phyloP scores from a whole-genome alignment of 2,888 invertebrate genomes.

The Drosophila mimica region DNA sequence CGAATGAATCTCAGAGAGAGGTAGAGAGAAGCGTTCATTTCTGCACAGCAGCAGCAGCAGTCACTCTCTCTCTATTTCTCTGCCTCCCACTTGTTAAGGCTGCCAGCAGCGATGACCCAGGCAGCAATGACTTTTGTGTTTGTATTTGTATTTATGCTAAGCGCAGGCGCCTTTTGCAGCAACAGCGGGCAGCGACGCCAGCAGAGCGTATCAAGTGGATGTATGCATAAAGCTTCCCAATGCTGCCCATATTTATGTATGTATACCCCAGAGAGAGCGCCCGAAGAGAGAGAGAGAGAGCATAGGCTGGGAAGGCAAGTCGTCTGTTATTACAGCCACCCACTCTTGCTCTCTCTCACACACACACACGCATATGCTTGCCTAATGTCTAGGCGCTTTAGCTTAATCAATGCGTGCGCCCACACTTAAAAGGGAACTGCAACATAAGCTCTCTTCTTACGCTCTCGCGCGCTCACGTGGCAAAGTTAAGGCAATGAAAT shows the following conservation, averaged over 20 bases:
- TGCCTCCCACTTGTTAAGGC: slow-evolving; percentile 19
- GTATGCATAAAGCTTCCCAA: slow-evolving; percentile 20
- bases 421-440: slow-evolving; percentile 52
- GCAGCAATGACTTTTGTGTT: slow-evolving; percentile 22
- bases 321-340: slow-evolving; percentile 38
- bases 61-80: slow-evolving; percentile 18
- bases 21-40: slow-evolving; percentile 65
- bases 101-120: slow-evolving; percentile 37
- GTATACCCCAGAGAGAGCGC: slow-evolving; percentile 48
- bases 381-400: slow-evolving; percentile 14
- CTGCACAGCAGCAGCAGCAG: slow-evolving; percentile 44
- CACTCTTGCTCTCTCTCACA: slow-evolving; percentile 32
- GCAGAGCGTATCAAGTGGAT: slow-evolving; percentile 27
- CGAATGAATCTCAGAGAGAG: slow-evolving; percentile 4
- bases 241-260: slow-evolving; percentile 64
- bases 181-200: slow-evolving; percentile 2
- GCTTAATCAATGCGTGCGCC: slow-evolving; percentile 43
- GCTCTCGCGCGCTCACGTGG: slow-evolving; percentile 30
- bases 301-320: slow-evolving; percentile 28
- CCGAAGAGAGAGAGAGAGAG: slow-evolving; percentile 9
- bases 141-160: slow-evolving; percentile 54
- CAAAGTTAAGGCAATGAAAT: slow-evolving; percentile 32
- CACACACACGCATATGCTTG: slow-evolving; percentile 8
- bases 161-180: slow-evolving; percentile 50
- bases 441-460: slow-evolving; percentile 45